Percentiles rank a stretch among this genome's conserved stretches.
phyloP scores from a whole-genome alignment of 1,140 invertebrate genomes.

The Drosophila pandora region DNA sequence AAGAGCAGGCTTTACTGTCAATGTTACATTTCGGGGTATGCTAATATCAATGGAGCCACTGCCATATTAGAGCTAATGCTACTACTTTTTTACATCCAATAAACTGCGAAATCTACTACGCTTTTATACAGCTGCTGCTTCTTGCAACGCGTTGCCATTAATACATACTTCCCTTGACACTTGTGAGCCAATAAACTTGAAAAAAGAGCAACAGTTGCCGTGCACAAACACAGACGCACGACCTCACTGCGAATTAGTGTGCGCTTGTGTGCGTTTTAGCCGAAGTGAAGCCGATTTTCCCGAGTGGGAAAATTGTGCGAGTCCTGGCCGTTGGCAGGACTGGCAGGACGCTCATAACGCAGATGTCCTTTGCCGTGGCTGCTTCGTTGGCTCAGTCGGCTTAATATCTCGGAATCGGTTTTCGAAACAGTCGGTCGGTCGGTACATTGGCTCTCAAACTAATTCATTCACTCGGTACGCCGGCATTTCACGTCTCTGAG shows the following conservation, averaged over 20 bases:
- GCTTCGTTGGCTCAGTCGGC: slow-evolving; percentile 40
- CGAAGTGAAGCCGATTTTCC: slow-evolving; percentile 42
- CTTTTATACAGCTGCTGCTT: slow-evolving; percentile 20
- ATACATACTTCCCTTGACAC: slow-evolving; percentile 81
- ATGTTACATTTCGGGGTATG: background rate
- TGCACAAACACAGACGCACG: slow-evolving; percentile 38
- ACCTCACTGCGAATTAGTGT: slow-evolving; percentile 5
- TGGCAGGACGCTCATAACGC: slow-evolving; percentile 66
- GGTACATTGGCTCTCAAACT: background rate
- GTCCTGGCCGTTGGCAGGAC: slow-evolving; percentile 22
- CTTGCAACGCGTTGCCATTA: slow-evolving; percentile 80
- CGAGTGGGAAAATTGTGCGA: slow-evolving; percentile 24
- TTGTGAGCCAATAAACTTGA: slow-evolving; percentile 82
- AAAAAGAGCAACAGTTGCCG: slow-evolving; percentile 82
- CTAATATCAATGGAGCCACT: background rate
- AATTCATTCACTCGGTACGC: slow-evolving; percentile 41
- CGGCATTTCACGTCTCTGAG: slow-evolving; percentile 42
- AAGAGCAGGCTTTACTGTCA: background rate
- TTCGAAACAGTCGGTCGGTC: slow-evolving; percentile 22
- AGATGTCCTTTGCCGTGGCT: slow-evolving; percentile 77
- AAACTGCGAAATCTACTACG: slow-evolving; percentile 34
- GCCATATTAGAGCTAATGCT: slow-evolving; percentile 46
- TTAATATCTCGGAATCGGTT: slow-evolving; percentile 5
- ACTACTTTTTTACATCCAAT: slow-evolving; percentile 58
- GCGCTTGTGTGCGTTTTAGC: slow-evolving; percentile 24